Percentiles rank a stretch among this genome's conserved stretches.
Conservation (phyloP, 2,888 invertebrate species). For the Drosophila atripex region DNA sequence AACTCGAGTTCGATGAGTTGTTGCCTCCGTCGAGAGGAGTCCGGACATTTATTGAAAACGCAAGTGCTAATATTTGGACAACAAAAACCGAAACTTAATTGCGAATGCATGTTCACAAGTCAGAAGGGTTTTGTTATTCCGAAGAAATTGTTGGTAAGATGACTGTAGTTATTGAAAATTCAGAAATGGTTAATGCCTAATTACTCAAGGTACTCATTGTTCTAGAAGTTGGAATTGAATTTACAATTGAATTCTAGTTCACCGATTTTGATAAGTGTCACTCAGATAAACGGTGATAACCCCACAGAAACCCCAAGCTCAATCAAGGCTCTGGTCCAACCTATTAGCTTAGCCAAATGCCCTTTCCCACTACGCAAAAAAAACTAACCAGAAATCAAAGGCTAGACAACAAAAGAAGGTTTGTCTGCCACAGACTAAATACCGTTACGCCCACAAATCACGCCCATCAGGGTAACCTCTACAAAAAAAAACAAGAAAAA, state of each 20-base stretch:
- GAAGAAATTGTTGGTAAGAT: background rate
- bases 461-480: constrained; percentile 62
- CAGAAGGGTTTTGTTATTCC: background rate
- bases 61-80: constrained; percentile 73
- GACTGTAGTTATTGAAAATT: background rate
- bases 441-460: constrained; percentile 76
- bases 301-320: background rate
- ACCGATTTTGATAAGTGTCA: constrained; percentile 5
- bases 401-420: constrained; percentile 75
- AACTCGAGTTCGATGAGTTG: constrained; percentile 42
- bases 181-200: background rate
- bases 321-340: constrained; percentile 41
- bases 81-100: constrained; percentile 71
- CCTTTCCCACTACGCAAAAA: constrained; percentile 39
- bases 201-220: background rate
- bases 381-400: constrained; percentile 52
- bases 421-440: constrained; percentile 51
- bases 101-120: constrained; percentile 51
- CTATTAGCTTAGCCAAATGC: constrained; percentile 68
- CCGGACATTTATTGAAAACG: constrained; percentile 69
- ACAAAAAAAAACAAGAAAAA: constrained; percentile 13
- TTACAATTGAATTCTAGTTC: background rate
- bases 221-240: background rate
- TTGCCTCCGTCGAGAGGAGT: constrained; percentile 9
- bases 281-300: constrained; percentile 6